Evolutionary conservation across 2,113 vertebrate species (phyloP).

Genomic region (Lanius collurio): DNA sequence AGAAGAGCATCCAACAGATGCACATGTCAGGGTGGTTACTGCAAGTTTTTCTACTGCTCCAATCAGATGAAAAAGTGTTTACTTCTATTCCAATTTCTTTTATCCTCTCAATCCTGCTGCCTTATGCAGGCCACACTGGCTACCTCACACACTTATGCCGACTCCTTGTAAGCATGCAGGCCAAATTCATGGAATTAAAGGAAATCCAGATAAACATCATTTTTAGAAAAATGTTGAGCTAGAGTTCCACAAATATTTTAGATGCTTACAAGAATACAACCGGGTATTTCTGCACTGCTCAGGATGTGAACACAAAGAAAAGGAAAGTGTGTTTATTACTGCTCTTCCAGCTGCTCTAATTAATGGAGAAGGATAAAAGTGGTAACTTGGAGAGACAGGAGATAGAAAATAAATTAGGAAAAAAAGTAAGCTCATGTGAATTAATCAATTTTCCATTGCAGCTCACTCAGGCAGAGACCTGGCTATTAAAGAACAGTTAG

Average conservation of each 20-base stretch:
- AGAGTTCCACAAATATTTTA: slow-evolving; percentile 33
- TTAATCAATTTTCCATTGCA: not conserved
- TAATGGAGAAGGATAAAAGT: not conserved
- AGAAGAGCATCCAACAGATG: not conserved
- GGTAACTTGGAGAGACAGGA: not conserved
- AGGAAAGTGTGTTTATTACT: slow-evolving; percentile 6
- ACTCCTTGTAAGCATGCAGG: not conserved
- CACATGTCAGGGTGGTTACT: accelerated
- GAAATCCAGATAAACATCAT: not conserved
- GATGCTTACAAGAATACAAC: not conserved
- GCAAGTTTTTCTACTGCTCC: not conserved
- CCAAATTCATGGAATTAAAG: not conserved
- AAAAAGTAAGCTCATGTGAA: not conserved
- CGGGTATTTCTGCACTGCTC: not conserved
- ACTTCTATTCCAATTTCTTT: not conserved
- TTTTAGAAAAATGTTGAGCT: not conserved
- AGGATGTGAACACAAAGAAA: slow-evolving; percentile 35
- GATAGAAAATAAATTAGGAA: not conserved
- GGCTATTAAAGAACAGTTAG: not conserved
- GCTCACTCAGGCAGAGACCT: not conserved
- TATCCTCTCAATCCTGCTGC: accelerated
- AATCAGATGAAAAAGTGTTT: not conserved
- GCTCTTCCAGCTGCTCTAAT: slow-evolving; percentile 3
- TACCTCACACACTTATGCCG: not conserved
- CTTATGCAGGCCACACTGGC: not conserved